These are phyloP conservation scores for Forbesichthys agassizii DNA, from an alignment of 2,113 vertebrate species.

Conservation along the genomic window DNA sequence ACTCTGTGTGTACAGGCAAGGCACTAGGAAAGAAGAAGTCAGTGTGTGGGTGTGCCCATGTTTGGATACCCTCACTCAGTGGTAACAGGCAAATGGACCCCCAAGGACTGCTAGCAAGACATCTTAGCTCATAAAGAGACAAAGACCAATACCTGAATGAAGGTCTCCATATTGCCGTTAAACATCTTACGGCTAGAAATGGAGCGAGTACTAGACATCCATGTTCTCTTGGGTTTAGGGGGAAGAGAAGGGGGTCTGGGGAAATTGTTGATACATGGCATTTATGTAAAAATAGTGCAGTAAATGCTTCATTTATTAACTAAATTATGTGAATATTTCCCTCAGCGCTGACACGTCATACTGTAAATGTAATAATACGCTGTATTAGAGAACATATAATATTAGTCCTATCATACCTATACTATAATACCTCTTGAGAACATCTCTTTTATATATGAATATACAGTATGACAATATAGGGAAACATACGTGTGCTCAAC, in stretches of 20 bases:
- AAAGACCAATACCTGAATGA: slow-evolving; percentile 90
- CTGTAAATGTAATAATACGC: no score
- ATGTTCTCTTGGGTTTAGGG: slow-evolving; percentile 96
- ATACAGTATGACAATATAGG: no score
- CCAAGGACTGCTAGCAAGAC: slow-evolving; percentile 65
- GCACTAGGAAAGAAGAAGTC: slow-evolving; percentile 60
- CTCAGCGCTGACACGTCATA: no score
- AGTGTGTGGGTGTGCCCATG: slow-evolving; percentile 59
- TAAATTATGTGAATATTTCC: neutral
- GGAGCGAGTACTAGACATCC: slow-evolving; percentile 94
- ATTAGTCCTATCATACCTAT: slow-evolving; percentile 8
- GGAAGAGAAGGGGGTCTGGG: slow-evolving; percentile 94
- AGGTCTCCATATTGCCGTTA: slow-evolving; percentile 97
- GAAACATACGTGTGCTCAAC: no score
- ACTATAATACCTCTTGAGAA: neutral
- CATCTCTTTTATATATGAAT: neutral
- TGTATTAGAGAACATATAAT: no score
- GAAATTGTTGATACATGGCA: slow-evolving; percentile 79
- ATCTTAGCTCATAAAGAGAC: slow-evolving; percentile 67
- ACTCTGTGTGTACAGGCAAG: slow-evolving; percentile 35
- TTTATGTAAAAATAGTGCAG: slow-evolving; percentile 74
- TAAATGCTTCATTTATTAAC: neutral
- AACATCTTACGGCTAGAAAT: slow-evolving; percentile 94
- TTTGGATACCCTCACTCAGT: slow-evolving; percentile 42
- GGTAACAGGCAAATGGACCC: slow-evolving; percentile 66